Evolutionary conservation across 2,113 vertebrate genomes (phyloP).

Genomic region (Mixornis gularis): DNA sequence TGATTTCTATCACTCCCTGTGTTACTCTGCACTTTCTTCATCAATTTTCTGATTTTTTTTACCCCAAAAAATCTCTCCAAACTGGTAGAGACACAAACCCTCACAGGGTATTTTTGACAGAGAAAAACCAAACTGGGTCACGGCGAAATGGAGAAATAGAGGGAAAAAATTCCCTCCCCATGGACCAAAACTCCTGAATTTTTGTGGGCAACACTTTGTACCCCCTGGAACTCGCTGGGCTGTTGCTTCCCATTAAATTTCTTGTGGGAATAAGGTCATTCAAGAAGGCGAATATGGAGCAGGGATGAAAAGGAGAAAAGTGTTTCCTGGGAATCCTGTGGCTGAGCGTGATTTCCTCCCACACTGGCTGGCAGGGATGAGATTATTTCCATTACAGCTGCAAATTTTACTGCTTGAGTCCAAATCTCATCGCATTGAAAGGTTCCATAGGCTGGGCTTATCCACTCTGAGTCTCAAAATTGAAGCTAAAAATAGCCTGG

Average conservation of each 20-base stretch:
- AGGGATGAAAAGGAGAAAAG: not conserved
- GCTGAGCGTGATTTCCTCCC: not conserved
- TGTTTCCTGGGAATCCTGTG: not conserved
- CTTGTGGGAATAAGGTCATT: not conserved
- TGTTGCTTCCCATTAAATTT: not conserved
- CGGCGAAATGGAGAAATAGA: not conserved
- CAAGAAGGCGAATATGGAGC: not conserved
- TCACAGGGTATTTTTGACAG: not conserved
- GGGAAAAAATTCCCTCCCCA: not conserved
- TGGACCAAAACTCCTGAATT: rapidly evolving
- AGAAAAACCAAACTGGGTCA: not conserved
- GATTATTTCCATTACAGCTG: not conserved
- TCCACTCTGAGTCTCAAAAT: not conserved
- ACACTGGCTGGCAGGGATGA: not conserved
- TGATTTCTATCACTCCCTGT: rapidly evolving
- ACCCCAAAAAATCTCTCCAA: not conserved
- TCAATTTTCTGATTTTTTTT: not conserved
- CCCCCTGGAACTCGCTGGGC: not conserved
- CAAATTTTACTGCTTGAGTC: not conserved
- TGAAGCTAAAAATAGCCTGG: not conserved
- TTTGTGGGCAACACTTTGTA: not conserved
- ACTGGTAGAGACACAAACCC: not conserved
- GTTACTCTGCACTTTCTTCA: not conserved
- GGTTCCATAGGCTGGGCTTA: not conserved
- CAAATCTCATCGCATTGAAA: not conserved